These are phyloP conservation scores for Balanococcus diminutus DNA, from an alignment of 2,888 invertebrate species.

Conservation along the genomic window DNA sequence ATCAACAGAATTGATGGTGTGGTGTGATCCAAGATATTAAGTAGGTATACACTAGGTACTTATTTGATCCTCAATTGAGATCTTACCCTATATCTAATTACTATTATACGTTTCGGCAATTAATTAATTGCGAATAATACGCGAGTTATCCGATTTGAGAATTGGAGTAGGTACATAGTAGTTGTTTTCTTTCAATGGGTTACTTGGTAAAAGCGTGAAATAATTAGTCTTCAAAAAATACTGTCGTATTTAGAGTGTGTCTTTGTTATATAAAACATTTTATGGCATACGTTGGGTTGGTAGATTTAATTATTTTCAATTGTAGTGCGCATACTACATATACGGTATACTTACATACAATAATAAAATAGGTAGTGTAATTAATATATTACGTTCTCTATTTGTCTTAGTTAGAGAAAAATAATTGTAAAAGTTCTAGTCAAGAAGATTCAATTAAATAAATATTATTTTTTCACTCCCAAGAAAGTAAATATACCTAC, in stretches of 20 bases:
- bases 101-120: neutral
- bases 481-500: too few species aligned
- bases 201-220: conserved; percentile 25
- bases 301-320: conserved; percentile 19
- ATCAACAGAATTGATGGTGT: too few species aligned
- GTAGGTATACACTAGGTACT: neutral
- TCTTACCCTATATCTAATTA: neutral
- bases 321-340: too few species aligned
- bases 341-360: neutral
- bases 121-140: conserved; percentile 6
- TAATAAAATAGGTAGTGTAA: neutral
- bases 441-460: neutral
- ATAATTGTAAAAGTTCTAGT: neutral
- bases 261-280: neutral
- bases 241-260: conserved; percentile 34
- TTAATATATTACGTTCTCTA: conserved; percentile 14
- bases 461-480: neutral
- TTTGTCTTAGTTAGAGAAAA: neutral
- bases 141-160: neutral
- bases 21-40: neutral
- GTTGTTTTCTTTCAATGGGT: neutral
- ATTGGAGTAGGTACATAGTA: neutral
- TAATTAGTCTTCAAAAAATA: conserved; percentile 40
- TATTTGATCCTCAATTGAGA: neutral
- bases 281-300: neutral